These are phyloP conservation scores for Drosophila repleta DNA, from an alignment of 1,140 invertebrate genomes.

Conservation along the genomic window DNA sequence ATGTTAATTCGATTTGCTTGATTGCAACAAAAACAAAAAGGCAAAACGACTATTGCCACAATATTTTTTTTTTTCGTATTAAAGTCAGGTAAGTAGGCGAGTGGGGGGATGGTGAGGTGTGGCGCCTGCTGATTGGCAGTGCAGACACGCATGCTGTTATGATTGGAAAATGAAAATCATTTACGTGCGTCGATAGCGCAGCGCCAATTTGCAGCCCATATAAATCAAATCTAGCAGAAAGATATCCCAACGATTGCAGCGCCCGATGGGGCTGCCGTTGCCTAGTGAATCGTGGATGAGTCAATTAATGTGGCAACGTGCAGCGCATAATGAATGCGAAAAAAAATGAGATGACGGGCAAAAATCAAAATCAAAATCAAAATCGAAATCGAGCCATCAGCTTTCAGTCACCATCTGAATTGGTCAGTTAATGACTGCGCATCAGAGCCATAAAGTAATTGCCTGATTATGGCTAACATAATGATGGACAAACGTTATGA, in stretches of 20 bases:
- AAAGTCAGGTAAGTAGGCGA: not conserved
- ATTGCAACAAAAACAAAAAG: slow-evolving; percentile 58
- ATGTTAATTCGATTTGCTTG: slow-evolving; percentile 76
- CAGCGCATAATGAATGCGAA: slow-evolving; percentile 54
- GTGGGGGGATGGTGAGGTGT: not conserved
- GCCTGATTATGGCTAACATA: slow-evolving; percentile 5
- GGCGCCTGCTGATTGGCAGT: slow-evolving; percentile 58
- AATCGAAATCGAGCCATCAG: slow-evolving; percentile 38
- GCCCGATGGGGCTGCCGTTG: not conserved
- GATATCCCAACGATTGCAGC: slow-evolving; percentile 32
- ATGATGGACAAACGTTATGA: not conserved
- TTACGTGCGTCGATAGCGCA: slow-evolving; percentile 64
- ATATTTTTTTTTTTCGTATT: slow-evolving; percentile 8
- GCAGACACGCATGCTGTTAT: slow-evolving; percentile 74
- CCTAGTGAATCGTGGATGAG: slow-evolving; percentile 46
- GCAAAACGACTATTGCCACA: slow-evolving; percentile 25
- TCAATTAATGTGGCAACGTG: slow-evolving; percentile 74
- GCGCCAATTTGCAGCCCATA: slow-evolving; percentile 72
- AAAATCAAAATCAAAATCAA: slow-evolving; percentile 7
- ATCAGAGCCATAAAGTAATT: slow-evolving; percentile 8
- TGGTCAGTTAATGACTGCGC: slow-evolving; percentile 35
- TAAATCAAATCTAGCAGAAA: slow-evolving; percentile 75
- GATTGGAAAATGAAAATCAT: slow-evolving; percentile 83
- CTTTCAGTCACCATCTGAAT: slow-evolving; percentile 17
- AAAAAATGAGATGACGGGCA: not conserved